These are phyloP conservation scores for Tauraco hartlaubi DNA, from an alignment of 2,797 vertebrate species.

Conservation along the genomic window DNA sequence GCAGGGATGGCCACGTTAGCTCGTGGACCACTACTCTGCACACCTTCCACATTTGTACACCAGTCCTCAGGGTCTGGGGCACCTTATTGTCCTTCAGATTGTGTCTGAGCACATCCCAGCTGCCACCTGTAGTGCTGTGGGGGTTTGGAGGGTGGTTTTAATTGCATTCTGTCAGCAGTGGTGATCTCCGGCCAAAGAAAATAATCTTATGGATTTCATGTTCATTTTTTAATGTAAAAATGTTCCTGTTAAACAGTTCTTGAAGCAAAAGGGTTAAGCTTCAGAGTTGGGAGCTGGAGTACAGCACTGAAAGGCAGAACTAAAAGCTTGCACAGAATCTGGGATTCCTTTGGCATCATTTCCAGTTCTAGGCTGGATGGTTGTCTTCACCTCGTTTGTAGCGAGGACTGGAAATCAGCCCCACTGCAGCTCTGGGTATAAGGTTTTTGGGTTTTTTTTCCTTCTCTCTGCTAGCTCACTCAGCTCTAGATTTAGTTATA, in stretches of 20 bases:
- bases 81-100: neutral
- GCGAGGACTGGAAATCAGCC: neutral
- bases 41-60: neutral
- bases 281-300: neutral
- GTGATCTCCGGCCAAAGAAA: neutral
- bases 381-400: neutral
- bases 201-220: neutral
- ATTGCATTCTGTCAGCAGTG: neutral
- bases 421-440: neutral
- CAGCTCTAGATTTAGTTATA: neutral
- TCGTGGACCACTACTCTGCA: neutral
- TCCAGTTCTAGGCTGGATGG: neutral
- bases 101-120: neutral
- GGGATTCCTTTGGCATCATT: neutral
- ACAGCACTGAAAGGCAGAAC: neutral
- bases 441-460: neutral
- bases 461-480: neutral
- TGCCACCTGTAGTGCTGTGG: neutral
- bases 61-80: neutral
- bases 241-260: neutral
- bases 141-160: neutral
- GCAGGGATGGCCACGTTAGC: neutral
- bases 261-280: neutral
- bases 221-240: neutral
- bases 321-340: too few species aligned